Percentiles rank a stretch among this genome's conserved stretches.
Conservation (phyloP, 2,797 vertebrate genomes). For the Crocodylus rhombifer region DNA sequence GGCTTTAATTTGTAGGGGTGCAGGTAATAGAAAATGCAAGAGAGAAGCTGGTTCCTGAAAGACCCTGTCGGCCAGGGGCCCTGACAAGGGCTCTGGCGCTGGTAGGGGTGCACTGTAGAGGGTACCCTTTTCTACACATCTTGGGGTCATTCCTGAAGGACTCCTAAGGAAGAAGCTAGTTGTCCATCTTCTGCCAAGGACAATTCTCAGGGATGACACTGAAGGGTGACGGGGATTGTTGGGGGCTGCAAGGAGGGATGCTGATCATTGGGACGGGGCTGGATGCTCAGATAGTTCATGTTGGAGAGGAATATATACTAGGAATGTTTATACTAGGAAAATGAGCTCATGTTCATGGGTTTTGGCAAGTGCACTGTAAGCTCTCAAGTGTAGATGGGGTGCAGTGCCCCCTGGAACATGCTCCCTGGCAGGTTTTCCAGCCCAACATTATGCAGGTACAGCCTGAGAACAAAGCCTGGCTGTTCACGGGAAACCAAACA, state of each 20-base stretch:
- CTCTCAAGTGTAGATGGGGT: not conserved
- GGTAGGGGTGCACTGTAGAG: accelerated
- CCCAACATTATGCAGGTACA: no score
- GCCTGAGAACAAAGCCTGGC: no score
- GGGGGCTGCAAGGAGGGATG: not conserved
- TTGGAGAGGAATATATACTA: not conserved
- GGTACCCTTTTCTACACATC: not conserved
- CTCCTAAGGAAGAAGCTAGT: no score
- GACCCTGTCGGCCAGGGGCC: not conserved
- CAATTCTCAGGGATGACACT: no score
- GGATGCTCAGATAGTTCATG: not conserved
- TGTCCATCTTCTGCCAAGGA: no score
- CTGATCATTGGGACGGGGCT: not conserved
- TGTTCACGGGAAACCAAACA: no score
- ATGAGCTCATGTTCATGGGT: not conserved
- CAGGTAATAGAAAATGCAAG: not conserved
- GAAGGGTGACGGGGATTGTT: not conserved
- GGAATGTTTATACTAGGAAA: not conserved
- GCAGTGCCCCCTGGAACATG: not conserved
- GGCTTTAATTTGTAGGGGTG: not conserved
- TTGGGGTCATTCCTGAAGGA: no score
- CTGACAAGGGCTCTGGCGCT: accelerated
- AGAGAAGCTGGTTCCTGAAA: not conserved
- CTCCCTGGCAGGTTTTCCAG: not conserved
- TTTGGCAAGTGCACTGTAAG: not conserved